phyloP scores from a whole-genome alignment of 2,113 vertebrate genomes.

The Vulpes lagopus region DNA sequence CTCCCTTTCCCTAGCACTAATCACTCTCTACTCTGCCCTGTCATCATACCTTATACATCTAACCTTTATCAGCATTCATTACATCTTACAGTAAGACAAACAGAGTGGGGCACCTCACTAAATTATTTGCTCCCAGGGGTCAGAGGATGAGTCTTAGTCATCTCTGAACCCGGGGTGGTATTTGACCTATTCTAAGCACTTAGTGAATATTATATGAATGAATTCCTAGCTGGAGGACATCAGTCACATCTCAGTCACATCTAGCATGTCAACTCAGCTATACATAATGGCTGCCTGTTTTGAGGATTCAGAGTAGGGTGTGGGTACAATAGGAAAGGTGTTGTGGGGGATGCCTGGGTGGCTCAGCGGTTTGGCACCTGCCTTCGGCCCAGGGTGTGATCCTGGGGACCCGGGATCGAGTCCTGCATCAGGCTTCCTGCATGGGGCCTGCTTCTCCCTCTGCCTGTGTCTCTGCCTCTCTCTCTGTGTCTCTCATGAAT shows the following conservation, averaged over 20 bases:
- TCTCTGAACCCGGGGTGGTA: neutral
- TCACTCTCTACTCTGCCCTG: neutral
- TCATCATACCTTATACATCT: neutral
- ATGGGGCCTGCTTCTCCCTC: too few species aligned
- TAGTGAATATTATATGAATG: conserved; percentile 21
- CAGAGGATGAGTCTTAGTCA: neutral
- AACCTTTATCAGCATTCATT: conserved; percentile 7
- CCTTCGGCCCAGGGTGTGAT: too few species aligned
- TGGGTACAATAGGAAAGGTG: neutral
- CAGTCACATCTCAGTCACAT: neutral
- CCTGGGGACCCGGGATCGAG: too few species aligned
- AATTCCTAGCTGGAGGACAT: neutral
- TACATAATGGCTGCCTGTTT: neutral
- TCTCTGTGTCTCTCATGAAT: too few species aligned
- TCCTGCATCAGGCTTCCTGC: too few species aligned
- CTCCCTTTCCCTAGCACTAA: neutral
- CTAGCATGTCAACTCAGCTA: neutral
- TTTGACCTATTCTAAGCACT: conserved; percentile 26
- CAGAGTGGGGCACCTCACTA: neutral
- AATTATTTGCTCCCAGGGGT: neutral
- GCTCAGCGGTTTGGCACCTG: too few species aligned
- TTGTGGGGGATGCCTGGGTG: too few species aligned
- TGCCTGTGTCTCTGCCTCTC: too few species aligned
- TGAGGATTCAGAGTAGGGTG: neutral
- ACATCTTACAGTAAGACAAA: neutral